Percentiles rank a stretch among this genome's conserved stretches.
Conservation (phyloP, 2,797 vertebrate species). For the Arnoldichthys spilopterus region DNA sequence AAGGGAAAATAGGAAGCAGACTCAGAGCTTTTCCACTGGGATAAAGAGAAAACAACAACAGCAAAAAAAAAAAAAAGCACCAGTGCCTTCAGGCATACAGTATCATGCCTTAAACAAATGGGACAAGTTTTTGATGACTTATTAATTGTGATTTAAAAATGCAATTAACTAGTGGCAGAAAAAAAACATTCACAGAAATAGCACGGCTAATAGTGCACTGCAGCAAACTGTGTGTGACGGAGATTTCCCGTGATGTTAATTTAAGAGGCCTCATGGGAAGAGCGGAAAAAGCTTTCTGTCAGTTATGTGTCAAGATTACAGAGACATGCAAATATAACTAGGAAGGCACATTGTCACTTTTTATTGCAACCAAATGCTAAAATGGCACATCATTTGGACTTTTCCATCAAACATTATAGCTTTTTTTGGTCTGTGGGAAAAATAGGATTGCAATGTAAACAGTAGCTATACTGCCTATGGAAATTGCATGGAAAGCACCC, state of each 20-base stretch:
- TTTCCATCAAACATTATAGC: constrained; percentile 15
- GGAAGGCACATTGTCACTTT: background rate
- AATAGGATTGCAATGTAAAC: constrained; percentile 31
- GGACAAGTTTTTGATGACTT: constrained; percentile 49
- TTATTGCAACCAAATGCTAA: background rate
- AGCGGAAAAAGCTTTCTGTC: constrained; percentile 16
- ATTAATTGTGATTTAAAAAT: constrained; percentile 48
- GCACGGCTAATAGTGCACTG: background rate
- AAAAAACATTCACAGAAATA: constrained; percentile 11
- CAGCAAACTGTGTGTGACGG: constrained; percentile 27
- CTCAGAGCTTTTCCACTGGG: constrained; percentile 49
- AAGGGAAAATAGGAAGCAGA: constrained; percentile 43
- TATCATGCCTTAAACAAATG: constrained; percentile 53
- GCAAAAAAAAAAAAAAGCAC: background rate
- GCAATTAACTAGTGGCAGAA: constrained; percentile 47
- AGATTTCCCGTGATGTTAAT: constrained; percentile 40
- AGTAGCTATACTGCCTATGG: constrained; percentile 19
- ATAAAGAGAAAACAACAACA: constrained; percentile 46
- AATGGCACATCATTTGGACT: constrained; percentile 12
- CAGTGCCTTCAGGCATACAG: constrained; percentile 49
- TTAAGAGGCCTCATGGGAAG: constrained; percentile 29
- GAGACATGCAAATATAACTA: constrained; percentile 16
- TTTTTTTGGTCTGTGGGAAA: background rate
- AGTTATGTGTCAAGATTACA: constrained; percentile 32
- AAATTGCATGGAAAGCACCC: constrained; percentile 7